Evolutionary conservation across 2,797 vertebrate species (phyloP), one percentile per base, ranked within the genome.

Genomic region (Halcyon leucocephala): DNA sequence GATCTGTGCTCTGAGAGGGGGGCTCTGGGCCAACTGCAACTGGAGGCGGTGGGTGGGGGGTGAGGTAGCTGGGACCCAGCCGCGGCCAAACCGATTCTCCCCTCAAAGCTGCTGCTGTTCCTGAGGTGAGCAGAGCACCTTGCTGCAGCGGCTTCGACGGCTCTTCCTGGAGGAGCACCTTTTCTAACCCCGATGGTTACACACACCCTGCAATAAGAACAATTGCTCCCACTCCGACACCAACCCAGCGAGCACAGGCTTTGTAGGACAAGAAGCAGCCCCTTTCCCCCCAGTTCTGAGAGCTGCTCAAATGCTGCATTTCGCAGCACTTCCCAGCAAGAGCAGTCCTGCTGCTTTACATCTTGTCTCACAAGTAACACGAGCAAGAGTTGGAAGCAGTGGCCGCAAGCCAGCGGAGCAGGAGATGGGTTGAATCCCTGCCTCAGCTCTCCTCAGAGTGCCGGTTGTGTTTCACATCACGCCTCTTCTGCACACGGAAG

Each of bases 321-420:
- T 57, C 60, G 2, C 25, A 28, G 72, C 35, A 1, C 33, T 39
- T 60, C 54, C 76, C 0, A 0, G 10, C 41, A 41, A 6, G 44
- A 77, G 65, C 87, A 67, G 82, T 76, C 66, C 77, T 52, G 86
- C 65, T 84, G 79, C 91, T 90, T 81, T 46, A 24, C 46, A 10
- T 8, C 52, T 57, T 6, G 10, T 79, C 73, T 25, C 61, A 28
- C 48, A 12, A 0, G 25, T 26, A 65, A 48, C 35, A 37, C 41
- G 39, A 44, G 51, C 5, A 17, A 37, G 57, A 51, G 76, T 3
- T 41, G 65, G 86, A 37, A 62, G 67, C 0, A 0, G 90, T 18
- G 70, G 60, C 37, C 7, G 2, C 39, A 7, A 61, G n/a, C 33
- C 70, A 49, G 83, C 2, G 29, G 69, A 78, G 84, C 69, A 41